Evolutionary conservation across 1,140 invertebrate species (phyloP).

Genomic region (Cyphomyrmex costatus): DNA sequence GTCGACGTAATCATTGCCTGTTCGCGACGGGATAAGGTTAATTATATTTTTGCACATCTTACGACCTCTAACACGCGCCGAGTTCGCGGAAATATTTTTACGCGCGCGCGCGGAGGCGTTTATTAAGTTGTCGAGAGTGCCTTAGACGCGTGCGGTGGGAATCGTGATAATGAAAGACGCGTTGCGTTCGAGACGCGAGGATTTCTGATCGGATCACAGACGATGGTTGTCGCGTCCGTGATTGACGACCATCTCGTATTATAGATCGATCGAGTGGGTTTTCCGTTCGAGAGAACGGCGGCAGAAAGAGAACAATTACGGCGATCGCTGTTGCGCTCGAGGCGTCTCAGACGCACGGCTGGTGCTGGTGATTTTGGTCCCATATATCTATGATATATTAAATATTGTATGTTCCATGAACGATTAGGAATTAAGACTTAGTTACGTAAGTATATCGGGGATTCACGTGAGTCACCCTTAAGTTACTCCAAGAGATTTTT

Average conservation of each 20-base stretch:
- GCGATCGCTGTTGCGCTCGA: conserved; percentile 69
- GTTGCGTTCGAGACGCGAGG: conserved; percentile 35
- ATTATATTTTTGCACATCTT: conserved; percentile 12
- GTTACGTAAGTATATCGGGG: conserved; percentile 67
- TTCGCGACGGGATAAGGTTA: neutral
- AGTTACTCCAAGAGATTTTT: conserved; percentile 73
- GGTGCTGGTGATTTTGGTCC: conserved; percentile 92
- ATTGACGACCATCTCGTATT: no score
- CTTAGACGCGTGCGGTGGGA: conserved; percentile 52
- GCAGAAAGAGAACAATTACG: neutral
- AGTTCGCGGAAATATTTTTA: conserved; percentile 39
- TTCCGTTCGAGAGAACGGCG: conserved; percentile 2
- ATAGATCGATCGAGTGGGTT: conserved; percentile 14
- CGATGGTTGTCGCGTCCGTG: neutral
- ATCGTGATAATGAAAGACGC: conserved; percentile 63
- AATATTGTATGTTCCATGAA: conserved; percentile 97
- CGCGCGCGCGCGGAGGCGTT: neutral
- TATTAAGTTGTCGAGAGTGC: conserved; percentile 50
- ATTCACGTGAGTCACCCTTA: conserved; percentile 82
- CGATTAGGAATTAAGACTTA: conserved; percentile 85
- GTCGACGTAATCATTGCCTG: neutral
- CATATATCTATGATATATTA: conserved; percentile 99
- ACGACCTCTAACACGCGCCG: conserved; percentile 10
- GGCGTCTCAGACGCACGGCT: conserved; percentile 84
- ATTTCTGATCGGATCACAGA: neutral